These are phyloP conservation scores for Gavia stellata DNA, from an alignment of 2,113 vertebrate genomes.

Conservation along the genomic window DNA sequence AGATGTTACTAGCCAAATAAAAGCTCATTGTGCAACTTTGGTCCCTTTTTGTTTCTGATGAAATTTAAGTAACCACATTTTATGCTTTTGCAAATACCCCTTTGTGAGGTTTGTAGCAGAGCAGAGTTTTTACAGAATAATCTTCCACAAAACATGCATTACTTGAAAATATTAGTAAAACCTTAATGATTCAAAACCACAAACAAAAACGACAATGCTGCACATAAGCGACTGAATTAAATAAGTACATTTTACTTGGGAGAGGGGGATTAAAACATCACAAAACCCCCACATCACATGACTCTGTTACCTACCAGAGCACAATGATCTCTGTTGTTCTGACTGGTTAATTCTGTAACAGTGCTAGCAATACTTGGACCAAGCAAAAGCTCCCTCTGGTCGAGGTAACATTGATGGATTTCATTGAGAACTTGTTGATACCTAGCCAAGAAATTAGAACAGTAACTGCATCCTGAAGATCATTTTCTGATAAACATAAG, in stretches of 20 bases:
- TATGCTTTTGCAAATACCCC: background rate
- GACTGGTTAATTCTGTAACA: constrained; percentile 91
- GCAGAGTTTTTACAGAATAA: background rate
- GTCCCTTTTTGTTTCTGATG: background rate
- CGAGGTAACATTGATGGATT: constrained; percentile 94
- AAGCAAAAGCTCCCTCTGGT: constrained; percentile 90
- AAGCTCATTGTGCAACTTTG: background rate
- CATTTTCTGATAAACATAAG: background rate
- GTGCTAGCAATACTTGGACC: constrained; percentile 91
- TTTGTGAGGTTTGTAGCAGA: background rate
- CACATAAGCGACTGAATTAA: background rate
- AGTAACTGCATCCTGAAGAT: background rate
- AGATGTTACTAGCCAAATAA: background rate
- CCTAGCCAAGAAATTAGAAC: constrained; percentile 65
- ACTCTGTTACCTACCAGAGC: constrained; percentile 81
- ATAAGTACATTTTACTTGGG: background rate
- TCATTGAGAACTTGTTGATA: constrained; percentile 91
- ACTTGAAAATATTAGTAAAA: background rate
- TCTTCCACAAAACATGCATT: background rate
- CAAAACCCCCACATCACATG: background rate
- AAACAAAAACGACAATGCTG: background rate
- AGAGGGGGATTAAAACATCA: background rate
- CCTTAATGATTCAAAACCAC: background rate
- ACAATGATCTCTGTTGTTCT: constrained; percentile 95
- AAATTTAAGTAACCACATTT: background rate